Conservation (phyloP, 1,140 invertebrate genomes). For the Fopius arisanus region DNA sequence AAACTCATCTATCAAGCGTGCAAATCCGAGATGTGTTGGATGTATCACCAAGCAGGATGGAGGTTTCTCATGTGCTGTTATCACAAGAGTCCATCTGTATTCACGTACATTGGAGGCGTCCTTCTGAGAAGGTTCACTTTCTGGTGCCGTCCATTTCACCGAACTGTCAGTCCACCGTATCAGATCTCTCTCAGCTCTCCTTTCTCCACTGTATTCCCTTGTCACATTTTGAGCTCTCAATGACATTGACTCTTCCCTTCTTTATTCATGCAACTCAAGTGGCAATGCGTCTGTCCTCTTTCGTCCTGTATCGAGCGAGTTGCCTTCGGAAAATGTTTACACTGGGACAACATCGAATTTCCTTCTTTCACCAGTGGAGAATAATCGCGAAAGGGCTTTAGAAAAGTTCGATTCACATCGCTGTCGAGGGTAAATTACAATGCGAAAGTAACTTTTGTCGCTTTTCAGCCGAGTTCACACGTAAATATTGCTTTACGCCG, state of each 20-base stretch:
- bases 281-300: neutral
- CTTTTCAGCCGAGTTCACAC: conserved; percentile 6
- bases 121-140: conserved; percentile 27
- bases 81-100: conserved; percentile 41
- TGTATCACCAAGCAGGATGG: neutral
- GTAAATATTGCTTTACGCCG: neutral
- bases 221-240: conserved; percentile 27
- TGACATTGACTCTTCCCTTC: conserved; percentile 1
- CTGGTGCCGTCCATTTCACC: conserved; percentile 29
- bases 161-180: conserved; percentile 37
- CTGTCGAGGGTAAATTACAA: conserved; percentile 1
- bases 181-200: conserved; percentile 32
- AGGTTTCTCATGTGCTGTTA: conserved; percentile 23
- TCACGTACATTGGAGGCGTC: conserved; percentile 34
- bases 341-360: conserved; percentile 17
- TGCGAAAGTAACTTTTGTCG: neutral
- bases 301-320: conserved; percentile 4
- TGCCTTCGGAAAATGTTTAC: neutral
- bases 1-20: neutral
- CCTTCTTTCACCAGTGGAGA: neutral
- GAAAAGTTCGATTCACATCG: neutral
- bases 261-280: neutral
- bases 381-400: neutral
- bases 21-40: neutral
- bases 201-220: conserved; percentile 34